Base-by-base conservation (phyloP, 2,888 invertebrate species). In the Chrysina gloriosa region DNA sequence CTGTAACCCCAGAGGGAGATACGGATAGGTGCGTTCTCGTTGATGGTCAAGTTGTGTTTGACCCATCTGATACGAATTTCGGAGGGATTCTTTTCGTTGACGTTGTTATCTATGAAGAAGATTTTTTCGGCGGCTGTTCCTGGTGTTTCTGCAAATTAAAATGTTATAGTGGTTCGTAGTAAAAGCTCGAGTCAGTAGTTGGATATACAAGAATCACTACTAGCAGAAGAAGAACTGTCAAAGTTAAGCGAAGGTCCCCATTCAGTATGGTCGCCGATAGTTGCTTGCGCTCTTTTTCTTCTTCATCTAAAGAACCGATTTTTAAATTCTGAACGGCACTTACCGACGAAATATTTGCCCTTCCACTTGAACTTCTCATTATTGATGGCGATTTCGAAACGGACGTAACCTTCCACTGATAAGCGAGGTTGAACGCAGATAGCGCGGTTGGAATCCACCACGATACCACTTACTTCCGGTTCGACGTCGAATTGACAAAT, bases 1-100 rank as follows among this genome's bases (percentile, higher is more conserved):
- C 92, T 88, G 83, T 96, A 96, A 0, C 96, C 96, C 93, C 93
- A 97, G 7, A 97, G 82, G 0, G 93, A 93, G 74, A 97, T 92
- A 73, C 90, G 89, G 0, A 96, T 88, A 50, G 89, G 88, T 0
- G 93, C 91, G 77, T 91, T 91, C 31, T 88, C 84, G 79, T 93
- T 94, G 34, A 89, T 88, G 0, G 96, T 95, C 79, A 97, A 90
- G 84, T 96, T 96, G 78, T 89, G 90, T 27, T 89, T 89, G 77
- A 92, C 90, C 96, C 96, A 97, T 14, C 90, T 89, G 54, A 96
- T 91, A 77, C 87, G 88, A 54, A 97, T 87, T 79, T 92, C 89
- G 2, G 87, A 85, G 0, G 95, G 95, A 69, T 88, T 86, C 68
- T 89, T 89, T 76, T 92, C 87, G 76, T 94, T 91, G 2, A 93